phyloP scores from a whole-genome alignment of 2,888 invertebrate genomes.

The Dicyrtomina minuta region DNA sequence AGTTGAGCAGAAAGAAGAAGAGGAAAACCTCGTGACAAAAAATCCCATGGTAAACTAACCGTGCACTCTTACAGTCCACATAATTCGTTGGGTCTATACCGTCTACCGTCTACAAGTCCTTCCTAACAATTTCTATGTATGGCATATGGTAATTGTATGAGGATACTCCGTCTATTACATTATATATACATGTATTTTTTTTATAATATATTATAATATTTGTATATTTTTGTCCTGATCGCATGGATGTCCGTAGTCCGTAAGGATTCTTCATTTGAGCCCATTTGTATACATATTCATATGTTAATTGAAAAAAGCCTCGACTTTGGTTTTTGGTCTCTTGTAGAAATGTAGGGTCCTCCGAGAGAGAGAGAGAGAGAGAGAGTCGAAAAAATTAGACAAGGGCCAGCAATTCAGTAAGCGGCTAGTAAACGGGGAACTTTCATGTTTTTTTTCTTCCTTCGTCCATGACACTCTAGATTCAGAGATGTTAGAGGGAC shows the following conservation, averaged over 20 bases:
- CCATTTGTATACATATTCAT: conserved; percentile 29
- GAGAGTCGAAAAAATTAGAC: conserved; percentile 23
- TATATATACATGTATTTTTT: background rate
- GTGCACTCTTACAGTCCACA: too few species aligned
- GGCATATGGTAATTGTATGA: background rate
- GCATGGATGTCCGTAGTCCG: background rate
- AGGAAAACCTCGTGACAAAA: conserved; percentile 20
- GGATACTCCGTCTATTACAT: background rate
- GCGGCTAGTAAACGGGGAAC: conserved; percentile 3
- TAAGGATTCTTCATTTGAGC: conserved; percentile 21
- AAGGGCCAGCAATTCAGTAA: conserved; percentile 18
- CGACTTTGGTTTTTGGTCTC: conserved; percentile 14
- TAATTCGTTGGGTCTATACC: too few species aligned
- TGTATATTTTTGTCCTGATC: conserved; percentile 5
- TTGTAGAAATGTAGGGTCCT: conserved; percentile 1
- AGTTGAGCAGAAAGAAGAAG: background rate
- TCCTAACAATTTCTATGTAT: too few species aligned
- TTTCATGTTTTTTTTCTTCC: conserved; percentile 1
- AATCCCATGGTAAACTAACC: conserved; percentile 11
- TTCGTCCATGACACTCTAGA: conserved; percentile 7
- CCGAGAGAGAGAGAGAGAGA: background rate
- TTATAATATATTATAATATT: background rate
- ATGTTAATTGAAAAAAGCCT: conserved; percentile 32
- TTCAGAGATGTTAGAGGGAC: background rate
- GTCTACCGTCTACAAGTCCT: too few species aligned